Conservation (phyloP, 23 tunicate genomes). For the Ascidia mentula region DNA sequence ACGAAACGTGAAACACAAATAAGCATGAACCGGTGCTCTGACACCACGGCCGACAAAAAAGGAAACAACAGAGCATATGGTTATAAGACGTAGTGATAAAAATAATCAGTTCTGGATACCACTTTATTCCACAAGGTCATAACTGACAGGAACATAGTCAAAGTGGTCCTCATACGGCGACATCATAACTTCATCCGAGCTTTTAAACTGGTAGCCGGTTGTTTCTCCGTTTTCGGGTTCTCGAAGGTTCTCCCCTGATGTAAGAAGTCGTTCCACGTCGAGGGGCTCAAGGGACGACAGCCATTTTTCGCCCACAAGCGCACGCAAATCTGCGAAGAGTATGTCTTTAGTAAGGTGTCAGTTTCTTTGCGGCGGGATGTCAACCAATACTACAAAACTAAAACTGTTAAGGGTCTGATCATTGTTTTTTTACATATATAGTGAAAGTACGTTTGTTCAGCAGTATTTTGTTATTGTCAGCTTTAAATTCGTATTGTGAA, state of each 20-base stretch:
- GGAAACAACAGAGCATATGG: neutral
- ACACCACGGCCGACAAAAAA: neutral
- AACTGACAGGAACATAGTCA: neutral
- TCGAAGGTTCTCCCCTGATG: neutral
- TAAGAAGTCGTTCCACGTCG: neutral
- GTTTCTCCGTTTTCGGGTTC: neutral
- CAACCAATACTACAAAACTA: too few species aligned
- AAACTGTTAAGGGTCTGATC: too few species aligned
- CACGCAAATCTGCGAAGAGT: neutral
- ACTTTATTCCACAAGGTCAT: neutral
- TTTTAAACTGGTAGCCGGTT: neutral
- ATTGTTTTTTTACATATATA: too few species aligned
- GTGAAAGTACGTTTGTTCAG: too few species aligned
- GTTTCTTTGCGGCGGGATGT: too few species aligned
- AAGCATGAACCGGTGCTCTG: neutral
- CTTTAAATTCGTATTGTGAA: too few species aligned
- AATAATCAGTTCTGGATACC: neutral
- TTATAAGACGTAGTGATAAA: neutral
- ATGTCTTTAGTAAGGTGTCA: neutral
- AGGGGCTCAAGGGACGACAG: neutral
- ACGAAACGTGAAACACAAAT: neutral
- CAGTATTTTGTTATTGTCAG: too few species aligned
- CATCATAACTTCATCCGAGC: neutral
- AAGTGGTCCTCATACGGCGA: neutral
- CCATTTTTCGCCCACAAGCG: neutral